Percentiles rank a stretch among this genome's conserved stretches.
Conservation (phyloP, 2,113 vertebrate genomes). For the Cygnus buccinator region DNA sequence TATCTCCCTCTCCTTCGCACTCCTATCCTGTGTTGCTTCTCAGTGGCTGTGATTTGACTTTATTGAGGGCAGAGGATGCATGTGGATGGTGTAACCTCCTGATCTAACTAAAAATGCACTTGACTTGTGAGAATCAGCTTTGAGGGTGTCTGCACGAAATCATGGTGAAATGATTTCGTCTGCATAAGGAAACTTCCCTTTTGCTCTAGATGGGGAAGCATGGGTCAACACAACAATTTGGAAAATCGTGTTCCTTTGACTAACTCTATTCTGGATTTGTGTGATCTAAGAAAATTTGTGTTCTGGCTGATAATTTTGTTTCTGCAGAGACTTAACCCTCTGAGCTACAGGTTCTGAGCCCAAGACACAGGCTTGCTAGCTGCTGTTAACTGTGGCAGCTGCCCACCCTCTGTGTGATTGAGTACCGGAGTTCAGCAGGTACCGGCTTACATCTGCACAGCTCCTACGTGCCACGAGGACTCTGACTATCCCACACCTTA, state of each 20-base stretch:
- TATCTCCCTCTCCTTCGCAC: neutral
- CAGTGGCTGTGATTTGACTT: neutral
- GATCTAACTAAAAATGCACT: neutral
- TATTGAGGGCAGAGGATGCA: neutral
- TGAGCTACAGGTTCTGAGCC: neutral
- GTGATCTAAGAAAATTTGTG: neutral
- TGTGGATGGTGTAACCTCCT: neutral
- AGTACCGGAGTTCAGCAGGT: neutral
- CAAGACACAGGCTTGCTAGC: neutral
- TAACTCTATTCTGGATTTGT: neutral
- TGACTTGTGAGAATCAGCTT: neutral
- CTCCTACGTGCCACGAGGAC: neutral
- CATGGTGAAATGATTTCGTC: neutral
- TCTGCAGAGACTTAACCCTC: neutral
- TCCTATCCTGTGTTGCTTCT: neutral
- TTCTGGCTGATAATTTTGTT: neutral
- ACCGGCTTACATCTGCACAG: neutral
- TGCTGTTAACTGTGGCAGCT: neutral
- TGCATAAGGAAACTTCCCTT: neutral
- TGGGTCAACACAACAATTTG: neutral
- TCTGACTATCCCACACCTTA: neutral
- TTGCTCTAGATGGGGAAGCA: neutral
- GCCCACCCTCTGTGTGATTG: neutral
- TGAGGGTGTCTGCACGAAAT: neutral
- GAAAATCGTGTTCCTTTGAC: rapidly evolving